phyloP scores from a whole-genome alignment of 1,140 invertebrate species.

The Chironomus striatipennis region DNA sequence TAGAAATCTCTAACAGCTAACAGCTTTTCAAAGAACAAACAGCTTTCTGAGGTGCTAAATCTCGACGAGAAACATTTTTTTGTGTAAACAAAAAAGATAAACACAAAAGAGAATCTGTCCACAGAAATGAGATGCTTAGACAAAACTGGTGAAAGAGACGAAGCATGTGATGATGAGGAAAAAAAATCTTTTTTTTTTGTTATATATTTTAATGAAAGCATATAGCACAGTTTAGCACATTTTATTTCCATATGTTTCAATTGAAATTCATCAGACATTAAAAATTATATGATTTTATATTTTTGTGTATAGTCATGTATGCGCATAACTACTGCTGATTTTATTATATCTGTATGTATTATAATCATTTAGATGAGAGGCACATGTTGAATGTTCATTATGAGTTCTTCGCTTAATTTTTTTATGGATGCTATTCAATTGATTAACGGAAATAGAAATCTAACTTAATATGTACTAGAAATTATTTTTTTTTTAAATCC shows the following conservation, averaged over 20 bases:
- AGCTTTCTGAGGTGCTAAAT: too few species aligned
- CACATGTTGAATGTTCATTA: slow-evolving; percentile 13
- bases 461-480: neutral
- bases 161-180: neutral
- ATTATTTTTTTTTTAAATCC: too few species aligned
- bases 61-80: too few species aligned
- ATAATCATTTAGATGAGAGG: neutral
- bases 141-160: too few species aligned
- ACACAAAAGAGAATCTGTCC: too few species aligned
- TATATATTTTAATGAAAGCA: neutral
- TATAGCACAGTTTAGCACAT: too few species aligned
- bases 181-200: too few species aligned
- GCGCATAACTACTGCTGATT: neutral
- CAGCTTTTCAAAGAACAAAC: too few species aligned
- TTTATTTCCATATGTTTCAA: slow-evolving; percentile 11
- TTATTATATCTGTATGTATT: neutral
- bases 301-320: neutral
- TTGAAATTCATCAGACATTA: neutral
- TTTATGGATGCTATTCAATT: neutral
- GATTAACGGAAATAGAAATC: neutral
- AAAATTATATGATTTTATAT: neutral
- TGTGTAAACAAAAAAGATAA: too few species aligned
- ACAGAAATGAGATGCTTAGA: too few species aligned
- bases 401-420: neutral
- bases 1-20: too few species aligned